Percentiles rank a stretch among this genome's conserved stretches.
These are phyloP conservation scores for Lycia hirtaria DNA, from an alignment of 2,888 invertebrate genomes.

Conservation along the genomic window DNA sequence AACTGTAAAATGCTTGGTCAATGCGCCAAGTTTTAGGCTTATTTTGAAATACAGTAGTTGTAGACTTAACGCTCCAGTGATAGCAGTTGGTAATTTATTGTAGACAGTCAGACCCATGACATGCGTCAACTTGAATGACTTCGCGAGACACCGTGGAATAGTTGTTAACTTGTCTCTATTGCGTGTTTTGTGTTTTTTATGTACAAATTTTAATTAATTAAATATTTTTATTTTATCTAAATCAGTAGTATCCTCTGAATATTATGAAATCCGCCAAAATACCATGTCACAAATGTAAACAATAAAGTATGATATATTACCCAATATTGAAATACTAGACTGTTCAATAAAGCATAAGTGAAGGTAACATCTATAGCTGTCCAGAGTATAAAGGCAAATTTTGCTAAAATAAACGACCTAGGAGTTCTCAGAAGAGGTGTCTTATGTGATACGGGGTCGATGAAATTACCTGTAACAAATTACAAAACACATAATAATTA, in stretches of 20 bases:
- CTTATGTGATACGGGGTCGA: conserved; percentile 60
- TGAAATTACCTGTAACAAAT: conserved; percentile 66
- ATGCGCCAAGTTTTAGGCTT: too few species aligned
- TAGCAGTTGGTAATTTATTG: too few species aligned
- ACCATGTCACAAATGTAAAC: conserved; percentile 82
- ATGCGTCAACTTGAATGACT: too few species aligned
- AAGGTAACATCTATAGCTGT: conserved; percentile 82
- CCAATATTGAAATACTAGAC: conserved; percentile 80
- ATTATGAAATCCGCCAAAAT: conserved; percentile 86
- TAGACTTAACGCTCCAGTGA: too few species aligned
- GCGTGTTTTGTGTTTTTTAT: background rate
- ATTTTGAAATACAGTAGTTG: too few species aligned
- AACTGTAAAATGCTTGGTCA: too few species aligned
- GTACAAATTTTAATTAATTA: conserved; percentile 18
- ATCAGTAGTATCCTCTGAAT: conserved; percentile 79
- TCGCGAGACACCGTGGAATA: too few species aligned
- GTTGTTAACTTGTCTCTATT: too few species aligned
- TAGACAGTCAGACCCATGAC: too few species aligned
- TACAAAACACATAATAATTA: background rate
- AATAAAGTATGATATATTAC: conserved; percentile 82
- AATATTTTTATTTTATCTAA: conserved; percentile 48
- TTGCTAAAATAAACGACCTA: conserved; percentile 60
- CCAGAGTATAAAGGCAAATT: conserved; percentile 88
- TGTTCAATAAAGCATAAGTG: conserved; percentile 71
- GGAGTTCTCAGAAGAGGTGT: conserved; percentile 56